Evolutionary conservation across 1,140 invertebrate species (phyloP).

Genomic region (Cryptotermes secundus): DNA sequence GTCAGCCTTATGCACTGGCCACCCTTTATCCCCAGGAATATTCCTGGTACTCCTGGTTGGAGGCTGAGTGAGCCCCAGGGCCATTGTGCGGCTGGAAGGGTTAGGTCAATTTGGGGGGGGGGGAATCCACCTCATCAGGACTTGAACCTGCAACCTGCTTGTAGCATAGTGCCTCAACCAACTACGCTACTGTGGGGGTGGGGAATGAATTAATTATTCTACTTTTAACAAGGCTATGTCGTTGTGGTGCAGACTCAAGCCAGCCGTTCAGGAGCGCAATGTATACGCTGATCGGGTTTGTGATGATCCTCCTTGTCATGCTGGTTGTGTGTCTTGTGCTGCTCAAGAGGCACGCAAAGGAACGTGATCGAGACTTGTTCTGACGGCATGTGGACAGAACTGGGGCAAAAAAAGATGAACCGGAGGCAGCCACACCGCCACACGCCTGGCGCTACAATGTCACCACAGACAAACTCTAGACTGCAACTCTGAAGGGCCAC

Average conservation of each 20-base stretch:
- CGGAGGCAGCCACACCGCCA: constrained; percentile 31
- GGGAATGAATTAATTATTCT: no score
- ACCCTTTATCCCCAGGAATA: no score
- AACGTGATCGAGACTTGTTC: constrained; percentile 42
- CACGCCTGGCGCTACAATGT: constrained; percentile 41
- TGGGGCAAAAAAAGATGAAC: constrained; percentile 19
- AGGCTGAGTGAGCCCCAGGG: no score
- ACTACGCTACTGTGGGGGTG: no score
- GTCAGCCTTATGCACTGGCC: no score
- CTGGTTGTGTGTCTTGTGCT: constrained; percentile 50
- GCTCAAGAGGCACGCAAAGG: constrained; percentile 47
- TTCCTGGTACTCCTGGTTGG: no score
- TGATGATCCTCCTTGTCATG: constrained; percentile 48
- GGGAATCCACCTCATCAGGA: no score
- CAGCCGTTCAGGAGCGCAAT: constrained; percentile 49
- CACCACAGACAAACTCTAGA: constrained; percentile 39
- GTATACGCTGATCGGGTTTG: constrained; percentile 50
- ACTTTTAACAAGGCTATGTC: background rate
- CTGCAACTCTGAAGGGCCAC: no score
- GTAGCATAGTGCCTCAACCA: no score
- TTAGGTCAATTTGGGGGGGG: no score
- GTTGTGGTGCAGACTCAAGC: constrained; percentile 23
- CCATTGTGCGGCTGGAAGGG: no score
- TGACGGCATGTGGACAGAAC: constrained; percentile 40
- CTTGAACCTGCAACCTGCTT: no score